Base-by-base conservation (phyloP, 2,113 vertebrate genomes). In the Clarias macrocephalus region DNA sequence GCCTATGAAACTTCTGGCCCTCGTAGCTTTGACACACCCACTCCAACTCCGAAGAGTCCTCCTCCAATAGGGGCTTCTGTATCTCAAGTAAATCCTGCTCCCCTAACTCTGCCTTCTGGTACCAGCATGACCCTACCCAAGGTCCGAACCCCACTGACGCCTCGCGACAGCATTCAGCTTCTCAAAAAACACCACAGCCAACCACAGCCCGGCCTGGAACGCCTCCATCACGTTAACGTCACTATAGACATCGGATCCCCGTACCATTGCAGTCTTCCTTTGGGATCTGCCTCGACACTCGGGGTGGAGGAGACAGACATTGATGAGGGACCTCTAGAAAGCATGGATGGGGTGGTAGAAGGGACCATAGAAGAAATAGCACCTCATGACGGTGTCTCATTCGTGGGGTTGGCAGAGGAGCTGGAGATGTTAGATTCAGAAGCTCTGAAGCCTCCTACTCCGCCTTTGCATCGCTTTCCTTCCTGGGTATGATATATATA, bases 111-210 rank as follows among this genome's bases (percentile, higher is more conserved):
- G 21, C 85, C 93, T 77, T 92, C 94, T 0, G 96, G 96, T 33
- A 91, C 92, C 90, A 97, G 96, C 89, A 96, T 96, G 96, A 97
- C 96, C 3, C 91, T 97, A 56, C 97, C 96, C n/a, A 97, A 97
- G 90, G 93, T 94, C 12, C 94, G 95, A 77, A 95, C 95, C 2
- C 94, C 95, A 1, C 94, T 93, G 83, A 95, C 91, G 1, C 96
- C 96, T 79, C 95, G 96, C 60, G 96, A 97, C 94, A 97, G 97
- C 91, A 96, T 97, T 90, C 96, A 97, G 7, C 93, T 97, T 90
- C 94, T 96, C 7, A 97, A 97, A 92, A 97, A 96, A 89, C 96
- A 97, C 84, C 95, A 95, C 92, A 97, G 97, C 93, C 97, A 97
- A 25, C 97, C 96, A 0, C 97, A 97, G 86, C 92, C 96, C 75